Evolutionary conservation across 92 coral and sea anemone genomes (phyloP), one percentile per base, ranked within the genome.

Genomic region (Phymanthus crucifer): DNA sequence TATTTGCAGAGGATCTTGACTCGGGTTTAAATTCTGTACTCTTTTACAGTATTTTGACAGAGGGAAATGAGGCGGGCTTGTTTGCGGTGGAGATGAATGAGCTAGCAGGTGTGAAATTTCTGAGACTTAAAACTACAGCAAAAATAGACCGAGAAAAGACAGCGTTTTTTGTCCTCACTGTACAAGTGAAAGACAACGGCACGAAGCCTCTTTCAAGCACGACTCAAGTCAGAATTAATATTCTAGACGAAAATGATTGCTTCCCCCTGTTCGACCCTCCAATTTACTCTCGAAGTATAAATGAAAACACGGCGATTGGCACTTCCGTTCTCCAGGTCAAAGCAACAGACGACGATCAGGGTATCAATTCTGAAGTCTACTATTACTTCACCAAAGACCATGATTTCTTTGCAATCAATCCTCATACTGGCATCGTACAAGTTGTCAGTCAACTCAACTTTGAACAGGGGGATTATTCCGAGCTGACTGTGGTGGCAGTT

Each of bases 351-450:
- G 79, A 86, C 17, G 99, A 96, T 77, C 75, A 57, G 8, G 92
- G 94, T 6, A 74, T 52, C 43, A 96, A 93, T 79, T 89, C 87
- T 17, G 96, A 93, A 48, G 78, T 96, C 66, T 96, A 96, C 76
- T 96, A 90, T 76, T 92, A 72, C 31, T 87, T 96, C 58, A 80
- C 89, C 24, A 84, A 71, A 26, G 87, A 70, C 12, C 84, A 87
- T 56, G 92, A 91, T 71, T 93, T 70, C 70, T 91, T 96, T 74
- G 82, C 91, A 13, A 86, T 96, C 70, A 81, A 96, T 79, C 78
- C 99, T 23, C 94, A 96, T 84, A 96, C 96, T 5, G 99, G 99
- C 18, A 84, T 93, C 47, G 91, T 96, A 1, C 86, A 88, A 54
- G 92, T 92, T 32, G 95, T 92, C 6, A 93, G 92, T 48, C 74